Percentiles rank a stretch among this genome's conserved stretches.
Conservation (phyloP, 1,140 invertebrate species). For the Drosophila oshimai region DNA sequence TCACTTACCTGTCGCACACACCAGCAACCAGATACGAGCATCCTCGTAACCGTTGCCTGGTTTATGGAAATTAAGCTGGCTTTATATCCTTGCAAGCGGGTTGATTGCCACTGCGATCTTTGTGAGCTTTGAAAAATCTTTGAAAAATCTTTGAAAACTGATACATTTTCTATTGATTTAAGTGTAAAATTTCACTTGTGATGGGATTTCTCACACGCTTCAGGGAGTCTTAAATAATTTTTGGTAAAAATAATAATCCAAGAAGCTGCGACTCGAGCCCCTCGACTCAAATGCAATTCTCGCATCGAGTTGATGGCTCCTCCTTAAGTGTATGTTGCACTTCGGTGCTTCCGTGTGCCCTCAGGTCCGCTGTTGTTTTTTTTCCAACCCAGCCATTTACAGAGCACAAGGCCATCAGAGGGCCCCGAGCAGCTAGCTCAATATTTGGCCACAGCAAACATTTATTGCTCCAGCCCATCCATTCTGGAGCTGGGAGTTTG, state of each 20-base stretch:
- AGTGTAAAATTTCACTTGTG: too few species aligned
- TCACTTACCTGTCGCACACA: slow-evolving; percentile 69
- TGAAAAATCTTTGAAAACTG: too few species aligned
- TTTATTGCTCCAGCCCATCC: slow-evolving; percentile 29
- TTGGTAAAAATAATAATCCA: too few species aligned
- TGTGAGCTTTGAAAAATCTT: too few species aligned
- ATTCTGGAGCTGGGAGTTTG: background rate
- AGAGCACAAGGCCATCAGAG: slow-evolving; percentile 9
- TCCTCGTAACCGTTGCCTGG: slow-evolving; percentile 53
- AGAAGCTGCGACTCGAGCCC: background rate
- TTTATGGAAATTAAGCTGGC: slow-evolving; percentile 67
- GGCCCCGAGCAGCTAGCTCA: background rate
- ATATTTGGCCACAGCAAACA: slow-evolving; percentile 50
- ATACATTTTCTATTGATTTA: too few species aligned
- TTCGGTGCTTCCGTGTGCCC: slow-evolving; percentile 12
- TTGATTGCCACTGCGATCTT: slow-evolving; percentile 3
- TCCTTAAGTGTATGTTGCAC: slow-evolving; percentile 18
- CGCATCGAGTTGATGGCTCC: slow-evolving; percentile 4
- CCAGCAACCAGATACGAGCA: too few species aligned
- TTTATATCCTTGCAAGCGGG: slow-evolving; percentile 18
- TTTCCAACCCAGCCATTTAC: slow-evolving; percentile 9
- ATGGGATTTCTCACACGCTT: too few species aligned
- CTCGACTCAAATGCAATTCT: slow-evolving; percentile 2
- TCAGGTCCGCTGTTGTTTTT: slow-evolving; percentile 10
- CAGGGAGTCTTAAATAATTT: background rate